A percentile compares a stretch with the other conserved stretches of the same genome.
Conservation (phyloP, 2,113 vertebrate species). For the Albula glossodonta region DNA sequence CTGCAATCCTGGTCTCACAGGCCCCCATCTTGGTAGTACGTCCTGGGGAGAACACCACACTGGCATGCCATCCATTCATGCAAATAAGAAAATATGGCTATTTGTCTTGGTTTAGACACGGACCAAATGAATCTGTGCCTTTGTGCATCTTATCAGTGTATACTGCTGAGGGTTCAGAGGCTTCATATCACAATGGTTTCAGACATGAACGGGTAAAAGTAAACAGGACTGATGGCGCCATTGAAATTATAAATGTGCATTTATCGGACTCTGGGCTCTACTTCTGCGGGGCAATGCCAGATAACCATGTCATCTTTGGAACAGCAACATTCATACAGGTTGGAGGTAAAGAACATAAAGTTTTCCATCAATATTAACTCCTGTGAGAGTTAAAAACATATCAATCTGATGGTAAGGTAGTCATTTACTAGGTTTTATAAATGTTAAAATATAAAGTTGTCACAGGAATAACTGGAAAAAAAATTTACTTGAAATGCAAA, state of each 20-base stretch:
- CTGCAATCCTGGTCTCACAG: neutral
- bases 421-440: too few relatives aligned
- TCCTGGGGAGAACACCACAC: neutral
- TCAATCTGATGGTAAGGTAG: too few relatives aligned
- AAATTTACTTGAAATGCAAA: too few relatives aligned
- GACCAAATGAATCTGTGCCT: neutral
- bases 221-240: neutral
- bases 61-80: neutral
- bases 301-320: neutral
- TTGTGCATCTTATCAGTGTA: neutral
- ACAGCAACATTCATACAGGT: neutral
- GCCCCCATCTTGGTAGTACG: neutral
- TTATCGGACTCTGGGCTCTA: conserved; percentile 1
- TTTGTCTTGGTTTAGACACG: conserved; percentile 9
- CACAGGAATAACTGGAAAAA: too few relatives aligned
- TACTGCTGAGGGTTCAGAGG: neutral
- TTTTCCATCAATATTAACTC: neutral
- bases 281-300: neutral
- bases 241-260: neutral
- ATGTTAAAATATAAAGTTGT: too few relatives aligned
- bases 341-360: conserved; percentile 7
- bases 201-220: neutral
- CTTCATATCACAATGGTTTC: neutral
- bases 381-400: neutral
- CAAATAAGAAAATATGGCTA: neutral